Conservation (phyloP, 2,113 vertebrate genomes). For the Sterna hirundo region DNA sequence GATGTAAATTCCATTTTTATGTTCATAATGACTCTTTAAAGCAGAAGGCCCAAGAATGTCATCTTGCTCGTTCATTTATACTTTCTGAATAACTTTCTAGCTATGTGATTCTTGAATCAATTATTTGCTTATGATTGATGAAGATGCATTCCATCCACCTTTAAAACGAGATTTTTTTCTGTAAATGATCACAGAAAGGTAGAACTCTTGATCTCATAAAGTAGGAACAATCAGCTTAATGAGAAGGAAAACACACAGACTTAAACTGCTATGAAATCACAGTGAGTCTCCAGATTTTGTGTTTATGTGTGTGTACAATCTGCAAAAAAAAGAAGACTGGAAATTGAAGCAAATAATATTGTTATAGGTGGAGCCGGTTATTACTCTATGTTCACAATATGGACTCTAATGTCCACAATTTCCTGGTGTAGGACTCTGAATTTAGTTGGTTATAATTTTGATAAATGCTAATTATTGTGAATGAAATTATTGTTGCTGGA, state of each 20-base stretch:
- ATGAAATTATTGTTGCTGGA: slow-evolving; percentile 5
- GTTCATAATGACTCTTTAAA: not conserved
- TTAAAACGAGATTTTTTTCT: not conserved
- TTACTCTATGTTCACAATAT: not conserved
- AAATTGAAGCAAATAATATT: slow-evolving; percentile 17
- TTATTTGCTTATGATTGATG: not conserved
- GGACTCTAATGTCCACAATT: not conserved
- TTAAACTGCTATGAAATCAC: not conserved
- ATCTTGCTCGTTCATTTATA: not conserved
- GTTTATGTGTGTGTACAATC: not conserved
- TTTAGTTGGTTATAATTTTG: not conserved
- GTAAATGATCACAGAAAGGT: not conserved
- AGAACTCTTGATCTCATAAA: not conserved
- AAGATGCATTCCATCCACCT: not conserved
- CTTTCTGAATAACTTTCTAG: not conserved
- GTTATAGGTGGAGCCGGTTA: not conserved
- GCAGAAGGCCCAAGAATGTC: not conserved
- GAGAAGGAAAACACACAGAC: not conserved
- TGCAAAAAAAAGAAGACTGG: not conserved
- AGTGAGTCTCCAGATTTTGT: not conserved
- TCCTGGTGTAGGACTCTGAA: not conserved
- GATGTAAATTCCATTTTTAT: slow-evolving; percentile 43
- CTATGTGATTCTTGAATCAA: not conserved
- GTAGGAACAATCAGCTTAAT: not conserved
- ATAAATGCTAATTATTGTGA: slow-evolving; percentile 6